Evolutionary conservation across 2,113 vertebrate species (phyloP).

Genomic region (Dicentrarchus labrax): DNA sequence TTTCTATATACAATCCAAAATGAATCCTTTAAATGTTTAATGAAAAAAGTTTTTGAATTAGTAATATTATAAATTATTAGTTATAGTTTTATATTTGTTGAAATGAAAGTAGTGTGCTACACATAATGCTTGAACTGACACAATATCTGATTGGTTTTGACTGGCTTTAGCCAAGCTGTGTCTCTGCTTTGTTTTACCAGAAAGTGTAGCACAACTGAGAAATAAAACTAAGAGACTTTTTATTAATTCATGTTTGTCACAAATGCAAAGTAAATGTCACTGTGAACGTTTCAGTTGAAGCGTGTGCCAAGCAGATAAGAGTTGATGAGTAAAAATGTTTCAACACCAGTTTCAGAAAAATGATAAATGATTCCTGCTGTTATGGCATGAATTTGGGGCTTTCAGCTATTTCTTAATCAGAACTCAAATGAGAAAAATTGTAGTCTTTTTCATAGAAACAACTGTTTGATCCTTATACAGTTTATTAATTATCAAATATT

Average conservation of each 20-base stretch:
- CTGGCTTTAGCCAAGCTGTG: constrained; percentile 62
- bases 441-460: not conserved
- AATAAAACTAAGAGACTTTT: constrained; percentile 56
- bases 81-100: constrained; percentile 38
- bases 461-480: not conserved
- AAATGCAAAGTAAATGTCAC: constrained; percentile 69
- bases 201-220: constrained; percentile 51
- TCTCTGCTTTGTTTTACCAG: constrained; percentile 72
- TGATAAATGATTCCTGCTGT: constrained; percentile 21
- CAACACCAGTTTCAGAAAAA: constrained; percentile 27
- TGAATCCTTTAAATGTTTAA: constrained; percentile 53
- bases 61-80: constrained; percentile 61
- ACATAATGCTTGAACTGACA: constrained; percentile 52
- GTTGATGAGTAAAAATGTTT: not conserved
- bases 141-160: constrained; percentile 56
- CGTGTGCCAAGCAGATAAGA: constrained; percentile 4
- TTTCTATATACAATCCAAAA: constrained; percentile 41
- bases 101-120: constrained; percentile 34
- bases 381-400: constrained; percentile 12
- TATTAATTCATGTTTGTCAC: constrained; percentile 81
- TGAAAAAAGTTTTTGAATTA: constrained; percentile 49
- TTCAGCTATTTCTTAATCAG: not conserved
- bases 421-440: constrained; percentile 19
- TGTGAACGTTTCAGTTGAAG: constrained; percentile 65
- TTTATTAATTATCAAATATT: not conserved